Percentiles rank a stretch among this genome's conserved stretches.
These are phyloP conservation scores for Bombus pyrosoma DNA, from an alignment of 1,140 invertebrate genomes.

Conservation along the genomic window DNA sequence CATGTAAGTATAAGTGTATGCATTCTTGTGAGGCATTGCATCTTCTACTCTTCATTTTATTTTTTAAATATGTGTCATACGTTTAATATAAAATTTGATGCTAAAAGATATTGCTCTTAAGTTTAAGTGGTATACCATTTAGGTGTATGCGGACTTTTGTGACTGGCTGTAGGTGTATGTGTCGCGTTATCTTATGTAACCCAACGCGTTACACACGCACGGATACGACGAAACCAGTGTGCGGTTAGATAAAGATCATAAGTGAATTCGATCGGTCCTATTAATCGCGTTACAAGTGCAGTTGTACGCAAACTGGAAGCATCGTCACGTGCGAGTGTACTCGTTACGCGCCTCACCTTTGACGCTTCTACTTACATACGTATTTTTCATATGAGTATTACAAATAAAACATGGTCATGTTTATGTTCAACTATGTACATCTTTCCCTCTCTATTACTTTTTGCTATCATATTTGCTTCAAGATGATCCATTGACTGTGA, in stretches of 20 bases:
- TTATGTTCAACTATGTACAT: not conserved
- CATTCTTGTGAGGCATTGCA: too few relatives aligned
- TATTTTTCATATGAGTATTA: not conserved
- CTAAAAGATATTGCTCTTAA: not conserved
- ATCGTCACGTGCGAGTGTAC: constrained; percentile 21
- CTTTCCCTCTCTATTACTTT: not conserved
- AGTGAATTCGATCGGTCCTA: constrained; percentile 32
- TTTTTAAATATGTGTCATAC: not conserved
- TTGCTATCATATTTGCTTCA: too few relatives aligned
- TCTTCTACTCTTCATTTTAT: not conserved
- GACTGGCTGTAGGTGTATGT: not conserved
- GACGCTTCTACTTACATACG: not conserved
- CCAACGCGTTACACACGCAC: not conserved
- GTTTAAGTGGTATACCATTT: too few relatives aligned
- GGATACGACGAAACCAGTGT: too few relatives aligned
- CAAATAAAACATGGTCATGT: not conserved
- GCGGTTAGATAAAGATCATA: not conserved
- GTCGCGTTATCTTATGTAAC: constrained; percentile 28
- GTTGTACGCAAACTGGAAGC: constrained; percentile 14
- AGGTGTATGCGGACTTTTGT: not conserved
- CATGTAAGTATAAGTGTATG: not conserved
- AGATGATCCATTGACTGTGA: too few relatives aligned
- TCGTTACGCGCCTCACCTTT: not conserved
- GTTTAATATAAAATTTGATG: not conserved
- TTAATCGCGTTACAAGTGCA: constrained; percentile 38